Evolutionary conservation across 1,140 invertebrate species (phyloP).

Genomic region (Drosophila aff.): DNA sequence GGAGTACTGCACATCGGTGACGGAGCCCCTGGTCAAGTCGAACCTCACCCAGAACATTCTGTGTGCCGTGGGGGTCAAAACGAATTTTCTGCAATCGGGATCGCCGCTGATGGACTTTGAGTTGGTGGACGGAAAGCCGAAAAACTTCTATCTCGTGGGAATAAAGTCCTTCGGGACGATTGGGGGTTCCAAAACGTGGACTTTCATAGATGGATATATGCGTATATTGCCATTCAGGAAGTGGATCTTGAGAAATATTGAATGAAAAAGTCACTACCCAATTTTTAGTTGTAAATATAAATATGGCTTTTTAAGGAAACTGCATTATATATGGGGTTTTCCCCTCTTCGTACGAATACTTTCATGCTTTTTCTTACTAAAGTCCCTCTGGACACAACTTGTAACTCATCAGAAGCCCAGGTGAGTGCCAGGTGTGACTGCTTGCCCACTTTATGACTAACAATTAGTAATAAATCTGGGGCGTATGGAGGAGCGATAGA

Average conservation of each 20-base stretch:
- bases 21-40: neutral
- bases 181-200: neutral
- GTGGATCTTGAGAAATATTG: slow-evolving; percentile 22
- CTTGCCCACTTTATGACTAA: slow-evolving; percentile 14
- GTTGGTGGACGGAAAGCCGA: slow-evolving; percentile 1
- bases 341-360: neutral
- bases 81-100: slow-evolving; percentile 8
- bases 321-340: too few relatives aligned
- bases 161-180: neutral
- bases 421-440: slow-evolving; percentile 5
- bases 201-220: neutral
- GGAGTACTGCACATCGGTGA: neutral
- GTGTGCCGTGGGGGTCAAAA: slow-evolving; percentile 3
- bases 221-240: slow-evolving; percentile 17
- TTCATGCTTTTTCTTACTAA: neutral
- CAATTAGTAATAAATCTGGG: slow-evolving; percentile 48
- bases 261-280: neutral
- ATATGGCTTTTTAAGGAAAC: too few relatives aligned
- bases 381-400: neutral
- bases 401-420: neutral
- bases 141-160: slow-evolving; percentile 20
- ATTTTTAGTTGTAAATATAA: neutral
- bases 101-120: slow-evolving; percentile 24
- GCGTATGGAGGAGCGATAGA: slow-evolving; percentile 5
- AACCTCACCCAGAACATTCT: neutral